Evolutionary conservation across 1,140 invertebrate species (phyloP).

Genomic region (Procambarus clarkii): DNA sequence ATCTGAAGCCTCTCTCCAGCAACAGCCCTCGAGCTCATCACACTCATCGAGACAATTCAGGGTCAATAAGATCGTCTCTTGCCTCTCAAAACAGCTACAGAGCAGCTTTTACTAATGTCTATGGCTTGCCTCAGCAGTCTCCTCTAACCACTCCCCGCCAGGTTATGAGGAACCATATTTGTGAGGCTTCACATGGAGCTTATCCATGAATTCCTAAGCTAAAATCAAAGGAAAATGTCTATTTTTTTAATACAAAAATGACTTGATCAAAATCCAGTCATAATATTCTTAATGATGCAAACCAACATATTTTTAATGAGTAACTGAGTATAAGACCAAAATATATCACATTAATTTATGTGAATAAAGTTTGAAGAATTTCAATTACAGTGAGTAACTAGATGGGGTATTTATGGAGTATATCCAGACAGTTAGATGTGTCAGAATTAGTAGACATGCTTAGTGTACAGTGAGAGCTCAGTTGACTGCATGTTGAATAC

Average conservation of each 20-base stretch:
- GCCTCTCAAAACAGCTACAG: slow-evolving; percentile 55
- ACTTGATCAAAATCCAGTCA: not conserved
- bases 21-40: slow-evolving; percentile 4
- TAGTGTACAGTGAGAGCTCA: too few relatives aligned
- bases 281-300: too few relatives aligned
- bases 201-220: slow-evolving; percentile 22
- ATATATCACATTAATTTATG: too few relatives aligned
- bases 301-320: too few relatives aligned
- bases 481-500: too few relatives aligned
- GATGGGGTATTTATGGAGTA: too few relatives aligned
- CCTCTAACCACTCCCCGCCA: slow-evolving; percentile 21
- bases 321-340: too few relatives aligned
- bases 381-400: too few relatives aligned
- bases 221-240: not conserved
- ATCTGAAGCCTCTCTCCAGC: slow-evolving; percentile 22
- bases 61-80: slow-evolving; percentile 44
- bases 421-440: too few relatives aligned
- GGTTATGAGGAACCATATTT: slow-evolving; percentile 50
- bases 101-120: slow-evolving; percentile 44
- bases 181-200: slow-evolving; percentile 45
- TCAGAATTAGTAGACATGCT: too few relatives aligned
- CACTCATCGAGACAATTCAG: slow-evolving; percentile 29
- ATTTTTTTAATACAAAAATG: not conserved
- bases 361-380: too few relatives aligned
- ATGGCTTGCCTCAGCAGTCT: slow-evolving; percentile 48